Conservation (phyloP, 2,113 vertebrate species). For the Pleuronectes platessa region DNA sequence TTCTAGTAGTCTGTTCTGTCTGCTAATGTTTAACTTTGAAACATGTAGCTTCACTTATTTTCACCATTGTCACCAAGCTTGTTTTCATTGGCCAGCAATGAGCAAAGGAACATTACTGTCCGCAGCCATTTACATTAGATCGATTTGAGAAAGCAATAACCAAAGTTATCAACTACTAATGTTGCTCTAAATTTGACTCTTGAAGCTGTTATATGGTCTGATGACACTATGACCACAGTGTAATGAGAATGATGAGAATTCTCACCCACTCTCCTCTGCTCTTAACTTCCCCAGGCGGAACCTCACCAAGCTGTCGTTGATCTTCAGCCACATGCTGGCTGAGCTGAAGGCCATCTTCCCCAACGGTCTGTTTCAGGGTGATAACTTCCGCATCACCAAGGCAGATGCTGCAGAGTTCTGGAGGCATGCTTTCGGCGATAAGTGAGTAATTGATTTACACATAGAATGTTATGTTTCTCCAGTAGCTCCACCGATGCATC, state of each 20-base stretch:
- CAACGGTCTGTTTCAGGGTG: conserved; percentile 95
- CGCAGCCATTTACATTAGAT: neutral
- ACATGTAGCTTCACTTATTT: neutral
- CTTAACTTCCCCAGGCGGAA: conserved; percentile 85
- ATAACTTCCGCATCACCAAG: conserved; percentile 98
- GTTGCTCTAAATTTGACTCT: conserved; percentile 4
- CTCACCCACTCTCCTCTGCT: conserved; percentile 11
- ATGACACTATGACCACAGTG: neutral
- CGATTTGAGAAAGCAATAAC: too few relatives aligned
- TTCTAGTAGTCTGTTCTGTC: too few relatives aligned
- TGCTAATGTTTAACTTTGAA: too few relatives aligned
- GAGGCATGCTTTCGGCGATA: conserved; percentile 97
- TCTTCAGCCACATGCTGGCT: conserved; percentile 99
- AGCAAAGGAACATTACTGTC: neutral
- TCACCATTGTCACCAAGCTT: neutral
- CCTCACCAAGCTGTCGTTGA: conserved; percentile 96
- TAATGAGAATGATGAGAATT: neutral
- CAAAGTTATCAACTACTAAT: neutral
- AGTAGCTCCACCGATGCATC: neutral
- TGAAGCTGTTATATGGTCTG: neutral
- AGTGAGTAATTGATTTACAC: conserved; percentile 83
- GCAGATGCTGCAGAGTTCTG: conserved; percentile 98
- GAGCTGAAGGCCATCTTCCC: conserved; percentile 99
- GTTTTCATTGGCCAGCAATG: too few relatives aligned
- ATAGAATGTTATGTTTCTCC: neutral